Percentiles rank a stretch among this genome's conserved stretches.
Conservation (phyloP, 2,113 vertebrate genomes). For the Hymenochirus boettgeri region DNA sequence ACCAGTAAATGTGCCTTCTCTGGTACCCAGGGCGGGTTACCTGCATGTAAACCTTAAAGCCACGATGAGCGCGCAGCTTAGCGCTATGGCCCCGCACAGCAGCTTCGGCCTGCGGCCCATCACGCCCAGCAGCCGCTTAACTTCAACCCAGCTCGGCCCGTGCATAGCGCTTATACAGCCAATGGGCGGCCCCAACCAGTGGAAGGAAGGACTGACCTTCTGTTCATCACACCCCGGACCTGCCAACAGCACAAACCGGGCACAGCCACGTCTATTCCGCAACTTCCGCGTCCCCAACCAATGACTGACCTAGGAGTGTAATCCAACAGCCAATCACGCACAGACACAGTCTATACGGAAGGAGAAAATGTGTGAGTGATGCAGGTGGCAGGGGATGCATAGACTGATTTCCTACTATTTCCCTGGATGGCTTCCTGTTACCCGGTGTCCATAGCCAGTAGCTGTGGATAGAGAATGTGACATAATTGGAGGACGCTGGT, state of each 20-base stretch:
- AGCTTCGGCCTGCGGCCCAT: slow-evolving; percentile 83
- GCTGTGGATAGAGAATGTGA: no score
- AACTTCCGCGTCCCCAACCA: slow-evolving; percentile 42
- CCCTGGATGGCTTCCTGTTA: no score
- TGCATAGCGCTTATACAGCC: slow-evolving; percentile 35
- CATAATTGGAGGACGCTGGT: no score
- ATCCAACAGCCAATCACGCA: slow-evolving; percentile 50
- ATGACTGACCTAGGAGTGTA: slow-evolving; percentile 62
- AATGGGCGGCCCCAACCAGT: slow-evolving; percentile 36
- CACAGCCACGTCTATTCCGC: slow-evolving; percentile 28
- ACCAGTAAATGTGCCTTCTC: not conserved
- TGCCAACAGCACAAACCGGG: slow-evolving; percentile 23
- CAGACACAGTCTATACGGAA: no score
- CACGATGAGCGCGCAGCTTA: slow-evolving; percentile 74
- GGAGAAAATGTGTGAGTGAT: no score
- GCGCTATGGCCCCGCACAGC: slow-evolving; percentile 75
- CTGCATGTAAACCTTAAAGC: slow-evolving; percentile 83
- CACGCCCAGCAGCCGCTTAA: slow-evolving; percentile 62
- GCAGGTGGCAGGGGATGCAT: no score
- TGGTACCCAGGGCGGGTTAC: slow-evolving; percentile 52
- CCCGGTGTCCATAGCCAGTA: no score
- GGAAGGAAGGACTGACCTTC: slow-evolving; percentile 17
- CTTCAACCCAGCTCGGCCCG: slow-evolving; percentile 23
- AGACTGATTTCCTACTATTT: no score
- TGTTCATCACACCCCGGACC: slow-evolving; percentile 25